phyloP scores from a whole-genome alignment of 2,113 vertebrate species.

The Brachypteracias leptosomus region DNA sequence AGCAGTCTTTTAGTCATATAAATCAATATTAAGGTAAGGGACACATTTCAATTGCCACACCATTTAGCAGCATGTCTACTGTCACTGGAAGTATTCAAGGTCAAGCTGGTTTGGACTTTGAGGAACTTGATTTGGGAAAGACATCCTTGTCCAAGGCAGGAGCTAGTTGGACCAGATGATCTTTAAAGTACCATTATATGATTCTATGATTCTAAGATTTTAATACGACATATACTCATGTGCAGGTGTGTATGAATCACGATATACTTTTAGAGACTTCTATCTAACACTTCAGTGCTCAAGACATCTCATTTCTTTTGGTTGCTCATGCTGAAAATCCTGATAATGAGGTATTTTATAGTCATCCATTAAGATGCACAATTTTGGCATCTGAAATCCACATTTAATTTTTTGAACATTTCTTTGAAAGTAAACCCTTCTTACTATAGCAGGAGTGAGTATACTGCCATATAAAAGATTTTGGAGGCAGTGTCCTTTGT shows the following conservation, averaged over 20 bases:
- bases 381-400: neutral
- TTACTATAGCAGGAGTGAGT: neutral
- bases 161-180: neutral
- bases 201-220: neutral
- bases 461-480: neutral
- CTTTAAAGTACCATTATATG: neutral
- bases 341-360: neutral
- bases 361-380: neutral
- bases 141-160: neutral
- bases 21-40: neutral
- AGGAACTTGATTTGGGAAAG: neutral
- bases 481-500: neutral
- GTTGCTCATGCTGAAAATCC: rapidly evolving
- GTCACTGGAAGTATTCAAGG: neutral
- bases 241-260: neutral
- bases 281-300: neutral
- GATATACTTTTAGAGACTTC: neutral
- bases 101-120: neutral
- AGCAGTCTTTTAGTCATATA: neutral
- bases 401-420: neutral
- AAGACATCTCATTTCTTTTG: neutral
- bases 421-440: neutral
- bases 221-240: neutral
- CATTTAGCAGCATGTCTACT: neutral
- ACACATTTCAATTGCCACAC: neutral